Evolutionary conservation across 1,140 invertebrate genomes (phyloP).

Genomic region (Drosophila pandora): DNA sequence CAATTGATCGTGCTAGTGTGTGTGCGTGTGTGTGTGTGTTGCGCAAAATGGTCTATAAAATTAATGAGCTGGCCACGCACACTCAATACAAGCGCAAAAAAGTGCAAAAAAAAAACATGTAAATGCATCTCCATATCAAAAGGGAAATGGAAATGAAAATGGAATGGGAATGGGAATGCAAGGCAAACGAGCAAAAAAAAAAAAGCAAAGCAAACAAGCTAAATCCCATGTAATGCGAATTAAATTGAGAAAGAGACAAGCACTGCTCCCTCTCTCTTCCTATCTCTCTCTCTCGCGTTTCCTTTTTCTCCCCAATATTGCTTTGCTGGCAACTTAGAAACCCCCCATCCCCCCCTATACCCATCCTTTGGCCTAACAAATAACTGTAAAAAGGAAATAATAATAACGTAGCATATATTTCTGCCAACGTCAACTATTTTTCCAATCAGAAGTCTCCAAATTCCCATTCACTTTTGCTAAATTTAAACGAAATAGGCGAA

Average conservation of each 20-base stretch:
- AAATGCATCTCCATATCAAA: constrained; percentile 38
- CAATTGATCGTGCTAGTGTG: constrained; percentile 25
- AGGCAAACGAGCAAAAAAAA: constrained; percentile 17
- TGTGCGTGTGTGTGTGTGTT: constrained; percentile 34
- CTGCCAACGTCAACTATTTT: constrained; percentile 31
- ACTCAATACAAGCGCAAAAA: constrained; percentile 7
- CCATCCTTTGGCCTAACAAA: neutral
- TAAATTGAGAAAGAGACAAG: constrained; percentile 37
- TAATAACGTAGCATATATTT: constrained; percentile 33
- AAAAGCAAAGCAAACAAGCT: constrained; percentile 16
- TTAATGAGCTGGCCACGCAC: constrained; percentile 53
- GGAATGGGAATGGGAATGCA: constrained; percentile 32
- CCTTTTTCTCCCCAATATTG: neutral
- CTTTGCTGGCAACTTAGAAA: constrained; percentile 45
- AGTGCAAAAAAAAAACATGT: neutral
- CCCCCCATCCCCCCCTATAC: neutral
- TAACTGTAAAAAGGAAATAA: constrained; percentile 11
- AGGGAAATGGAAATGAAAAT: constrained; percentile 13
- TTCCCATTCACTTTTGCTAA: constrained; percentile 1
- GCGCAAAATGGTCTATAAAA: constrained; percentile 60
- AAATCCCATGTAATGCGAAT: constrained; percentile 68
- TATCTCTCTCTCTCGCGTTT: neutral
- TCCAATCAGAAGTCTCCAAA: neutral
- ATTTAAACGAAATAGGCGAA: neutral
- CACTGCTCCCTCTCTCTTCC: neutral